phyloP scores from a whole-genome alignment of 2,797 vertebrate genomes.

The Macropus fuliginosus region DNA sequence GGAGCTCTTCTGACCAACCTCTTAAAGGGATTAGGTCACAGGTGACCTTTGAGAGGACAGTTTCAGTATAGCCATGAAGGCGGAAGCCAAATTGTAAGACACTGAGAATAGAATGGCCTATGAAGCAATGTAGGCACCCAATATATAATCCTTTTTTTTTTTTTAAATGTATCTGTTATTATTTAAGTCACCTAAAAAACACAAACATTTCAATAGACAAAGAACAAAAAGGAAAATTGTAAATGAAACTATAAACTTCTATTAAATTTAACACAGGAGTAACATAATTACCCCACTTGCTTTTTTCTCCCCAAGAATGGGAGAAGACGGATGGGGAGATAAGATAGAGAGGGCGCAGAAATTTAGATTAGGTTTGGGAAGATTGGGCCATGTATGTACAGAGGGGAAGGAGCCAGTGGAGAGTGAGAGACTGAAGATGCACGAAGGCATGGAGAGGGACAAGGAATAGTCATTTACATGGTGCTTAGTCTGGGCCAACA shows the following conservation, averaged over 20 bases:
- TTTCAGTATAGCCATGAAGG: neutral
- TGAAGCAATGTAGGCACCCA: neutral
- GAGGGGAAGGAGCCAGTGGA: neutral
- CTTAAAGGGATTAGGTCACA: neutral
- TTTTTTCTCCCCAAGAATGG: neutral
- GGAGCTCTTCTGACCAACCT: neutral
- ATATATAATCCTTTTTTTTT: neutral
- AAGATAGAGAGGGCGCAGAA: neutral
- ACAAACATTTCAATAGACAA: neutral
- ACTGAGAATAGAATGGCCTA: neutral
- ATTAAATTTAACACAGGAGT: neutral
- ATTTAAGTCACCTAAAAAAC: neutral
- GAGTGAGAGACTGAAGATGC: neutral
- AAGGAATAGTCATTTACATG: neutral
- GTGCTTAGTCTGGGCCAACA: neutral
- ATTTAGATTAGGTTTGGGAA: neutral
- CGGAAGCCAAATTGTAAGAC: neutral
- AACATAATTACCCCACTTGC: neutral
- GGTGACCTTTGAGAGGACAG: neutral
- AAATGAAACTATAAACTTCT: neutral
- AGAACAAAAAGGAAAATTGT: neutral
- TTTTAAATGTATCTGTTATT: neutral
- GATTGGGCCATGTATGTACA: neutral
- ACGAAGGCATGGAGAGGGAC: neutral
- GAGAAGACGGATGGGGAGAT: neutral